Evolutionary conservation across 1,140 invertebrate species (phyloP), one percentile per base, ranked within the genome.

Genomic region (Trissolcus basalis): DNA sequence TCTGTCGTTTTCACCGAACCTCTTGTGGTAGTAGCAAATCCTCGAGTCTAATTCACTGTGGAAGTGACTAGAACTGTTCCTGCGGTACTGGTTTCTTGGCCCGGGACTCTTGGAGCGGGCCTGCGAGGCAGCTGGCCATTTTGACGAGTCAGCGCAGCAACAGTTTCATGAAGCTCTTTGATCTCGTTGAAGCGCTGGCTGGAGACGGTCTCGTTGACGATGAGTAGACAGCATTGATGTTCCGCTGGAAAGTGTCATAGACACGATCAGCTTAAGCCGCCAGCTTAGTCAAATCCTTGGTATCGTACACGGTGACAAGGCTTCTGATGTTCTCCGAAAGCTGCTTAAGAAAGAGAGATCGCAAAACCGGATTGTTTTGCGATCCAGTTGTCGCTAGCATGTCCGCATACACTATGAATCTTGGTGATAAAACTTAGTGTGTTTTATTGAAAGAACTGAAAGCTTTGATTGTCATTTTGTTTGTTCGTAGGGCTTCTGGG

Each of bases 361-460:
- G 14, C 15, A 39, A n/a, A 9, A 39, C 36, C 2, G n/a, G 1
- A 35, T 49, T 45, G 9, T 49, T n/a, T n/a, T n/a, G n/a, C n/a
- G n/a, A n/a, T 49, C 8, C 58, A 50, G 16, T 50, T 39, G 19
- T 6, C 19, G 6, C 19, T 6, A 27, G 19, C 19, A 27, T 6
- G 19, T 27, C 2, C 19, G 19, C 19, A 27, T 27, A 6, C 19
- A 6, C 19, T 27, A 6, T 27, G 6, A 27, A 27, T n/a, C n/a
- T n/a, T n/a, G n/a, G n/a, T n/a, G n/a, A n/a, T n/a, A n/a, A n/a
- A n/a, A n/a, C n/a, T n/a, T n/a, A n/a, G n/a, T n/a, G n/a, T n/a
- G 36, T 58, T 12, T 27, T 50, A 14, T 14, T 55, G 13, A 56
- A 69, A 16, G 56, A 69, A 45, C 48, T 69, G 33, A 33, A 69